These are phyloP conservation scores for Erebia aethiops DNA, from an alignment of 2,888 invertebrate genomes.

Conservation along the genomic window DNA sequence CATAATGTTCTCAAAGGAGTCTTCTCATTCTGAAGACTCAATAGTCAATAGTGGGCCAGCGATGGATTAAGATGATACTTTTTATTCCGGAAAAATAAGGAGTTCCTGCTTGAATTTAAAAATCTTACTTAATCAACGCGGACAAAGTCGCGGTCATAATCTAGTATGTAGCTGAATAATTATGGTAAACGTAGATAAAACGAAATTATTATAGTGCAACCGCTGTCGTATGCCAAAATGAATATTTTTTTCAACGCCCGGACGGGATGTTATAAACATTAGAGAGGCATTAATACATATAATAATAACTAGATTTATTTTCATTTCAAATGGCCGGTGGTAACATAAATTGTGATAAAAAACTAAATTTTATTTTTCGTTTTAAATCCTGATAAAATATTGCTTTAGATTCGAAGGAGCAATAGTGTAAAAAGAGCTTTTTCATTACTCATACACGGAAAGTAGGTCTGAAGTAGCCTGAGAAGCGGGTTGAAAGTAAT, in stretches of 20 bases:
- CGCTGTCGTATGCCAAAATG: not conserved
- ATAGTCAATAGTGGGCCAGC: too few species aligned
- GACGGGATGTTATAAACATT: not conserved
- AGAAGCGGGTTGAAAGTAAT: too few species aligned
- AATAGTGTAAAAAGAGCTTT: not conserved
- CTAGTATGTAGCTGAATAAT: too few species aligned
- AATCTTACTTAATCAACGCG: too few species aligned
- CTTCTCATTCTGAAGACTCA: too few species aligned
- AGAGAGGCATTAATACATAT: not conserved
- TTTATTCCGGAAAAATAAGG: too few species aligned
- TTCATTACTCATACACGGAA: too few species aligned
- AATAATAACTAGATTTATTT: not conserved
- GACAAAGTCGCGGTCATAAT: too few species aligned
- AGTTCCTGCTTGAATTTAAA: too few species aligned
- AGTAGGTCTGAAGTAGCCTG: too few species aligned
- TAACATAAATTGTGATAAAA: not conserved
- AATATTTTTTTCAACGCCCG: constrained; percentile 9
- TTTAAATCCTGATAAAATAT: not conserved
- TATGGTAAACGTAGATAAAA: not conserved
- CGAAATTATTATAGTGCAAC: not conserved
- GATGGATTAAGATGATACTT: too few species aligned
- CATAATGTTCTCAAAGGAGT: too few species aligned
- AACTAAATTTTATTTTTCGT: not conserved
- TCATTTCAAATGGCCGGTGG: constrained; percentile 1
- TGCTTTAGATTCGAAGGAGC: not conserved